These are phyloP conservation scores for Mastomys coucha DNA, from an alignment of 2,113 vertebrate species.

Conservation along the genomic window DNA sequence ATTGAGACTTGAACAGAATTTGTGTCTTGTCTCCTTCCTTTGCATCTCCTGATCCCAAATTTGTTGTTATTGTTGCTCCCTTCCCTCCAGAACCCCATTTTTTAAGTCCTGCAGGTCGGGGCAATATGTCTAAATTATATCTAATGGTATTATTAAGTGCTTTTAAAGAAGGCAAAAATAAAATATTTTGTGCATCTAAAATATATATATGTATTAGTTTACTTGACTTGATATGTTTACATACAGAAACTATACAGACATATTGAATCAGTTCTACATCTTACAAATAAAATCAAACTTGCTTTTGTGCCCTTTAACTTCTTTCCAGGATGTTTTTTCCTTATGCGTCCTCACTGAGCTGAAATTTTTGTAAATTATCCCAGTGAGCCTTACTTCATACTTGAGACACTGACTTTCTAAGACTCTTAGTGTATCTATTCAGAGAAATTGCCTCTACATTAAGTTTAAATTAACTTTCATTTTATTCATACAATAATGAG, in stretches of 20 bases:
- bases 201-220: neutral
- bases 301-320: constrained; percentile 54
- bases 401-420: constrained; percentile 78
- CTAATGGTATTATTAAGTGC: neutral
- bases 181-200: neutral
- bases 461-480: constrained; percentile 85
- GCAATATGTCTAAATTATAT: neutral
- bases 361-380: constrained; percentile 76
- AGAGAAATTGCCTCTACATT: constrained; percentile 83
- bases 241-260: constrained; percentile 51
- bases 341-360: constrained; percentile 72
- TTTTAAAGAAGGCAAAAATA: neutral
- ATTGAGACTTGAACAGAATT: too few species aligned
- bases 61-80: too few species aligned
- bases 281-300: constrained; percentile 74
- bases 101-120: too few species aligned
- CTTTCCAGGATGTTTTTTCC: constrained; percentile 61
- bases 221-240: neutral
- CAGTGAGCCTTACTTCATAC: constrained; percentile 71
- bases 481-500: constrained; percentile 85
- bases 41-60: too few species aligned
- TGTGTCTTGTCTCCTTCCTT: too few species aligned
- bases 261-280: constrained; percentile 62
- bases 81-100: too few species aligned
- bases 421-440: constrained; percentile 71